phyloP scores from a whole-genome alignment of 2,797 vertebrate species.

The Neosalanx taihuensis region DNA sequence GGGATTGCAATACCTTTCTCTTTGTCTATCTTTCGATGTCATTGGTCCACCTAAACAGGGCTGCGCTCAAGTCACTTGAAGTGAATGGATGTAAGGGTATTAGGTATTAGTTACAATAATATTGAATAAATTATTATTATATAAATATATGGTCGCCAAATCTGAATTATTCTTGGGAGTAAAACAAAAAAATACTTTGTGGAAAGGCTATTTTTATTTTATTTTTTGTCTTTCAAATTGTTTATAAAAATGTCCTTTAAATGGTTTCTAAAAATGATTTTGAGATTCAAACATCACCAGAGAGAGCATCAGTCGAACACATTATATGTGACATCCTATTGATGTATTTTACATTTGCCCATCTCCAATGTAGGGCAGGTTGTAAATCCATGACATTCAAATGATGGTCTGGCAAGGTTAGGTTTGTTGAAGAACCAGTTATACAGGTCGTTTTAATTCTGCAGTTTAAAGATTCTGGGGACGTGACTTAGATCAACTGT shows the following conservation, averaged over 20 bases:
- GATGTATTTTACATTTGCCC: constrained; percentile 29
- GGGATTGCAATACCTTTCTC: neutral
- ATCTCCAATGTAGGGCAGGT: constrained; percentile 17
- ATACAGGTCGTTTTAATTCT: constrained; percentile 37
- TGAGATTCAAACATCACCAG: constrained; percentile 36
- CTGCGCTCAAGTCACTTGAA: constrained; percentile 10
- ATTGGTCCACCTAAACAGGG: neutral
- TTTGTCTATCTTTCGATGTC: neutral
- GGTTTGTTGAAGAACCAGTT: constrained; percentile 69
- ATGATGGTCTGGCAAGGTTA: constrained; percentile 46
- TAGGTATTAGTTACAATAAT: constrained; percentile 14
- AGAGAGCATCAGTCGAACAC: constrained; percentile 25
- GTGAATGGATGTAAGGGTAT: constrained; percentile 19
- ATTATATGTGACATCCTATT: constrained; percentile 36
- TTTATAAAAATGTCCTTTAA: constrained; percentile 30
- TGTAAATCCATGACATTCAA: constrained; percentile 43
- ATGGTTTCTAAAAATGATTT: constrained; percentile 30
- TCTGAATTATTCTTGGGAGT: constrained; percentile 21
- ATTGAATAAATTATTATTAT: constrained; percentile 3
- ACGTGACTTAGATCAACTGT: constrained; percentile 27
- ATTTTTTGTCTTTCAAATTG: constrained; percentile 4
- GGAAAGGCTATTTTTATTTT: constrained; percentile 15
- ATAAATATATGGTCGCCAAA: neutral
- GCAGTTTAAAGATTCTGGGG: constrained; percentile 19
- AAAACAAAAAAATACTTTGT: constrained; percentile 16